Conservation (phyloP, 2,797 vertebrate species). For the Morus bassanus region DNA sequence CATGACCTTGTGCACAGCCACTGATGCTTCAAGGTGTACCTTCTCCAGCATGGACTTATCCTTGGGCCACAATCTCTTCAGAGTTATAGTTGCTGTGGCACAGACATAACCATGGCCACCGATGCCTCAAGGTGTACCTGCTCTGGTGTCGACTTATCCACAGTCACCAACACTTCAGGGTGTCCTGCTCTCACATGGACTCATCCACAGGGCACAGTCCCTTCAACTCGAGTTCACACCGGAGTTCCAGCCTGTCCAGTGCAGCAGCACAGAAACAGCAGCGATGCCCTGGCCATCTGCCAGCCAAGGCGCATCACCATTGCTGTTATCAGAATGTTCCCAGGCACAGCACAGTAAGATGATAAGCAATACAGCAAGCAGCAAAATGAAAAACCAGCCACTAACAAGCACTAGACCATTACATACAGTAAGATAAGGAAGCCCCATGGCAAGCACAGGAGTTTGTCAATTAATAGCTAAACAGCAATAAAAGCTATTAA, state of each 20-base stretch:
- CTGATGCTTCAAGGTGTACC: too few species aligned
- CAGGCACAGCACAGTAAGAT: too few species aligned
- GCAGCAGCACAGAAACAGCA: neutral
- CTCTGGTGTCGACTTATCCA: neutral
- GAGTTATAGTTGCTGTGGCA: too few species aligned
- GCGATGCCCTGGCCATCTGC: neutral
- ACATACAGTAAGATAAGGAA: neutral
- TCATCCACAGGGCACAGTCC: too few species aligned
- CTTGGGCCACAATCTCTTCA: too few species aligned
- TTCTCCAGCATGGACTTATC: too few species aligned
- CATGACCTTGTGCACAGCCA: too few species aligned
- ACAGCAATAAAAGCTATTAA: neutral
- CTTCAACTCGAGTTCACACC: neutral
- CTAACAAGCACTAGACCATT: neutral
- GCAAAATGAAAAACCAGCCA: neutral
- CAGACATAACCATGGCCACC: too few species aligned
- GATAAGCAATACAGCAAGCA: neutral
- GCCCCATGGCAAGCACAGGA: neutral
- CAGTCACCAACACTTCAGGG: neutral
- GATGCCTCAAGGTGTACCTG: neutral
- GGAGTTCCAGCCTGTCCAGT: neutral
- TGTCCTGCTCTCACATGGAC: neutral
- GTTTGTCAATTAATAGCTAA: neutral
- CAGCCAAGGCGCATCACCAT: neutral
- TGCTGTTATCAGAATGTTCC: too few species aligned